Base-by-base conservation (phyloP, 2,888 invertebrate genomes). In the Ptilodon capucinus region DNA sequence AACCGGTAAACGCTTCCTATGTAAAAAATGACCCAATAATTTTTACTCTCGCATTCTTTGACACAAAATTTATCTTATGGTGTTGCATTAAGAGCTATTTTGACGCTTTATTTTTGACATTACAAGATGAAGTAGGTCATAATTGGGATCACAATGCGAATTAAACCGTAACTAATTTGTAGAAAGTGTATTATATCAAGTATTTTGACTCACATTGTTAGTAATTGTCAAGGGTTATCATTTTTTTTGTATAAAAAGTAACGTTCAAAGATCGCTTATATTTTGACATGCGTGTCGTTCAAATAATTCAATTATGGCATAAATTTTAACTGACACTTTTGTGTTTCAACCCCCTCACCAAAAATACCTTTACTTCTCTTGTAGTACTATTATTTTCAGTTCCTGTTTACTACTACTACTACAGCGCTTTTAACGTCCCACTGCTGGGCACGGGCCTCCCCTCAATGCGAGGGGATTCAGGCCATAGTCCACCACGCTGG, bases 111-210 rank as follows among this genome's bases (percentile, higher is more conserved):
- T 58, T 54, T 44, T 58, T 60, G 64, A 64, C 59, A 53, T 61
- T 66, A 47, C 46, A 75, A 74, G 71, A 70, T 76, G 73, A 78
- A 78, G 71, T 77, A 65, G 73, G 64, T 74, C 67, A 68, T 74
- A 73, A 76, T 77, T 76, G 73, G 75, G 68, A 72, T 71, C 67
- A 75, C 68, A 74, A 68, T 65, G 58, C 49, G 57, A 68, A 72
- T 74, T 64, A 72, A 72, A 73, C 71, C 73, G 76, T 78, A 62
- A 54, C 80, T 71, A 79, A 81, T 81, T 67, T 56, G 35, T 46
- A 23, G 60, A 65, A 65, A 67, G 67, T 73, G 67, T 66, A 69
- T 57, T 49, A 64, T 68, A 69, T 74, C 65, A 59, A 62, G 60
- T 73, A 72, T 70, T 74, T 72, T 72, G 76, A 72, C 68, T 70